Conservation (phyloP, 2,113 vertebrate genomes). For the Heliornis fulica region DNA sequence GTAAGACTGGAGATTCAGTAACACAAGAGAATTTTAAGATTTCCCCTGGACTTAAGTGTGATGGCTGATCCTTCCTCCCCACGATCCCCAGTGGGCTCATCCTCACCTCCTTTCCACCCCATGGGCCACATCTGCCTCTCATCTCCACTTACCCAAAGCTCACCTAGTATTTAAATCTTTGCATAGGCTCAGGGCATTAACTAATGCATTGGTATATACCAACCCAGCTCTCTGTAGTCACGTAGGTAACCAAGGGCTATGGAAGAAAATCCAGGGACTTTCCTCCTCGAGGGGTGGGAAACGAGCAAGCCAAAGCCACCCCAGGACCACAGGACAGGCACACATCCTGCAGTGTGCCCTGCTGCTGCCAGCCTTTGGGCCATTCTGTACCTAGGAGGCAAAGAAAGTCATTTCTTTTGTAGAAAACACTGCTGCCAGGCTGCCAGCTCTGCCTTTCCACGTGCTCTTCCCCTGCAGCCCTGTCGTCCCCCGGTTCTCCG, state of each 20-base stretch:
- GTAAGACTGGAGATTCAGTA: fast-evolving
- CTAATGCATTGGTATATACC: fast-evolving
- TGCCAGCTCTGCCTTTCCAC: background rate
- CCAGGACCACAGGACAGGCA: background rate
- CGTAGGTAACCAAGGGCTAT: background rate
- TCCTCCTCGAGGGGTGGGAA: background rate
- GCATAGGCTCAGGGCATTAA: fast-evolving
- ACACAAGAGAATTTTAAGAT: background rate
- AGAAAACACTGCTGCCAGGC: background rate
- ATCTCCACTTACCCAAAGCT: background rate
- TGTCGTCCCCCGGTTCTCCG: background rate
- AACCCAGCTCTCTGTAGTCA: fast-evolving
- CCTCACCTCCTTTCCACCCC: background rate
- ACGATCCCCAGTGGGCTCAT: background rate
- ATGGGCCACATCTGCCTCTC: background rate
- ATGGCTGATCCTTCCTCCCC: background rate
- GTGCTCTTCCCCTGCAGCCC: background rate
- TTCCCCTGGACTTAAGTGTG: background rate
- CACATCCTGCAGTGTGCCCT: background rate
- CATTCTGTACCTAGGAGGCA: background rate
- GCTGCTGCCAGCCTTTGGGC: background rate
- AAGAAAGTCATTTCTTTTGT: fast-evolving
- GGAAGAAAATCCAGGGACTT: background rate
- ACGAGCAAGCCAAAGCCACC: background rate
- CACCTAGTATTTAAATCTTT: background rate